Base-by-base conservation (phyloP, 2,113 vertebrate genomes). In the Leucopternis melanops region DNA sequence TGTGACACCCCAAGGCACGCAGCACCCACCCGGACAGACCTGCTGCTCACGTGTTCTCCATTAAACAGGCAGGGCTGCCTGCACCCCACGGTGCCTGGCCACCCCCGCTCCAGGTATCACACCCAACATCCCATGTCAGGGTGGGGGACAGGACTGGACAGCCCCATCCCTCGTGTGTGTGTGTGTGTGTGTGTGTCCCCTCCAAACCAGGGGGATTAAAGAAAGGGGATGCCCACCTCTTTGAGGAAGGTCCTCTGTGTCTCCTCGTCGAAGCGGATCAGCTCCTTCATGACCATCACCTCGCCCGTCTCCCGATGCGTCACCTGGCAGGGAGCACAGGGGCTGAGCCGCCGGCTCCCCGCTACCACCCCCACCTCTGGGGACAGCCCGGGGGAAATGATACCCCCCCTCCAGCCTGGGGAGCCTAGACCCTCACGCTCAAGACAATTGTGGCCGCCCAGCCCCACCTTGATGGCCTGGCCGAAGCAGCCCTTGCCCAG, bases 271-370 rank as follows among this genome's bases (percentile, higher is more conserved):
- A 99, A 99, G 22, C 99, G 98, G 88, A 99, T 99, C 91, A 99
- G 96, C 93, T 99, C 99, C 97, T 99, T 99, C 99, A 99, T 99
- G 75, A 99, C 99, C 99, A 99, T 99, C 97, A 99, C 99, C 98
- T 99, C 99, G 0, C 99, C 99, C 0, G 99, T 99, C 97, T 99
- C 99, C 85, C 97, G 98, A 96, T 99, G 99, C 0, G 99, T 99
- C 94, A 99, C 99, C 99, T 99, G 94, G 12, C 67, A 49, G 4
- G 79, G 86, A 4, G 27, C 3, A 44, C 63, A 55, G 32, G 16
- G 32, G 31, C 54, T 96, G n/a, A 94, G 42, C 75, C 86, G 74
- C 38, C 16, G 10, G 66, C 57, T 71, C 52, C 23, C 61, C n/a
- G 6, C 34, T 65, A 54, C 38, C 79, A 59, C 6, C 15, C 13